Conservation (phyloP, 2,113 vertebrate genomes). For the Oryctolagus cuniculus region mOryCun1.1 NC_091432.1:31237001-31237500, state of each 20-base stretch:
- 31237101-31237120: neutral
- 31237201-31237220: neutral
- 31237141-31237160: neutral
- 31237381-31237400: neutral
- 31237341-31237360: conserved; percentile 14
- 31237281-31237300: neutral
- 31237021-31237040: neutral
- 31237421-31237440: neutral
- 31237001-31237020: neutral
- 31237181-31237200: neutral
- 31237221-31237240: neutral
- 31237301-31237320: neutral
- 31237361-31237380: neutral
- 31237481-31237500: neutral
- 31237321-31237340: conserved; percentile 1
- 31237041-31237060: neutral
- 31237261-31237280: neutral
- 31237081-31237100: conserved; percentile 24
- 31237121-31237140: neutral
- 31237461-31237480: neutral
- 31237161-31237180: neutral
- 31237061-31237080: conserved; percentile 7
- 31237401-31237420: conserved; percentile 8
- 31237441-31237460: neutral
- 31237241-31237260: neutral